These are phyloP conservation scores for Thalassoma bifasciatum DNA, from an alignment of 2,113 vertebrate species.

Conservation along the genomic window DNA sequence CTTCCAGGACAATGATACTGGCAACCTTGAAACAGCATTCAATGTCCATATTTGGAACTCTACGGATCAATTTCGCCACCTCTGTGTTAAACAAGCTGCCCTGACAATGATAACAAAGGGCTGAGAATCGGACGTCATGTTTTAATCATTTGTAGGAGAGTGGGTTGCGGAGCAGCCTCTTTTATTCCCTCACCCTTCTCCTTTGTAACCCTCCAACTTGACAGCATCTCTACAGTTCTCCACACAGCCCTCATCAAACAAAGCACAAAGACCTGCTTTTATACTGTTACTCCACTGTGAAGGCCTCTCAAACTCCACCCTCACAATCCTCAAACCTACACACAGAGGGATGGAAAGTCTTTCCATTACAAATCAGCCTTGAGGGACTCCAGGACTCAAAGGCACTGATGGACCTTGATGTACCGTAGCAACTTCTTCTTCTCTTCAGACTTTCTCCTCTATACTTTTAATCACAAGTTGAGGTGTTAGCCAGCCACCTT, in stretches of 20 bases:
- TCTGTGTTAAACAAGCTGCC: slow-evolving; percentile 42
- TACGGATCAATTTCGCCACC: slow-evolving; percentile 29
- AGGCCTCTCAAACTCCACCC: slow-evolving; percentile 72
- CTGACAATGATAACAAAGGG: slow-evolving; percentile 15
- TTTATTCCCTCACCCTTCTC: slow-evolving; percentile 18
- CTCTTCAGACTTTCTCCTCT: slow-evolving; percentile 52
- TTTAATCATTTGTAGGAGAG: slow-evolving; percentile 30
- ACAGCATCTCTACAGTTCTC: slow-evolving; percentile 56
- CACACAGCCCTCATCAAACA: slow-evolving; percentile 62
- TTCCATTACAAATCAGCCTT: slow-evolving; percentile 49
- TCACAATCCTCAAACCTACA: slow-evolving; percentile 53
- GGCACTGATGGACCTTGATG: slow-evolving; percentile 55
- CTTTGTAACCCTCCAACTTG: slow-evolving; percentile 28
- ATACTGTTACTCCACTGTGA: slow-evolving; percentile 83
- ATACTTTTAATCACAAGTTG: slow-evolving; percentile 49
- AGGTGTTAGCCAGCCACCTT: slow-evolving; percentile 65
- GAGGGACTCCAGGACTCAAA: slow-evolving; percentile 57
- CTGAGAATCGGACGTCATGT: slow-evolving; percentile 49
- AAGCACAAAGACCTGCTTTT: slow-evolving; percentile 81
- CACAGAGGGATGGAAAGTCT: slow-evolving; percentile 40
- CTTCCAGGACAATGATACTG: slow-evolving; percentile 43
- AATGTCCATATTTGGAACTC: slow-evolving; percentile 38
- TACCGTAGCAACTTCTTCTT: slow-evolving; percentile 63
- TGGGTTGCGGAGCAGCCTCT: slow-evolving; percentile 52
- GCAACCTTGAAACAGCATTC: slow-evolving; percentile 37